Evolutionary conservation across 37 sponge, comb jelly and placozoan species (phyloP), one percentile per base, ranked within the genome.

Genomic region (Mnemiopsis leidyi): DNA sequence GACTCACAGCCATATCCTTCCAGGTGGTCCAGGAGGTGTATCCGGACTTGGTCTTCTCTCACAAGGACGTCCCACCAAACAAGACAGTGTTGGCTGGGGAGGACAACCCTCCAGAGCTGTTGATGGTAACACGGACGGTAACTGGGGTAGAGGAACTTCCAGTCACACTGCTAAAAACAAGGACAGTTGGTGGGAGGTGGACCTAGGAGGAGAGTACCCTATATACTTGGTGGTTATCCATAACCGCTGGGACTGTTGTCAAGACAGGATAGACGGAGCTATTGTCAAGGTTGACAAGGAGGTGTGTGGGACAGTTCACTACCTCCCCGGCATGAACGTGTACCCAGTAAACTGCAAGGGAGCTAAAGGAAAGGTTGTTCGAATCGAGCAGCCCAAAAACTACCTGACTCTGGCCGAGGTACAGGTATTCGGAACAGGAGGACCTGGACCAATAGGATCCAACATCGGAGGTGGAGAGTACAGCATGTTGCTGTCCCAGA

Each of bases 341-440:
- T 71, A 23, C 30, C 75, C 75, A 5, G 20, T 71, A 13, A 71
- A 71, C 30, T 71, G 75, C 30, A 71, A 71, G 75, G 75, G 75
- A 5, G 21, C n/a, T 28, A 71, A 71, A 28, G 75, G 75, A 71
- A 71, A 28, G n/a, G 3, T 23, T 71, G 75, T 71, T 5, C 26
- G 30, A 28, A 28, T 71, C 3, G 75, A 29, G 3, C 7, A 71
- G 20, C 26, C 26, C 3, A 5, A 71, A 25, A 2, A 71, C 30
- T 71, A 71, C n/a, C 75, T 71, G 30, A 71, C n/a, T 2, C 75
- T 71, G 30, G 75, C 75, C n/a, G 75, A 71, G n/a, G 75, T 71
- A n/a, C 75, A 71, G n/a, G 75, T 71, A 25, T 71, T 71, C n/a
- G 75, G 75, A 23, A 28, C 30, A 2, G 75, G 75, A 5, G 75